These are phyloP conservation scores for Pungitius pungitius DNA, from an alignment of 2,113 vertebrate genomes.

Conservation along the genomic window DNA sequence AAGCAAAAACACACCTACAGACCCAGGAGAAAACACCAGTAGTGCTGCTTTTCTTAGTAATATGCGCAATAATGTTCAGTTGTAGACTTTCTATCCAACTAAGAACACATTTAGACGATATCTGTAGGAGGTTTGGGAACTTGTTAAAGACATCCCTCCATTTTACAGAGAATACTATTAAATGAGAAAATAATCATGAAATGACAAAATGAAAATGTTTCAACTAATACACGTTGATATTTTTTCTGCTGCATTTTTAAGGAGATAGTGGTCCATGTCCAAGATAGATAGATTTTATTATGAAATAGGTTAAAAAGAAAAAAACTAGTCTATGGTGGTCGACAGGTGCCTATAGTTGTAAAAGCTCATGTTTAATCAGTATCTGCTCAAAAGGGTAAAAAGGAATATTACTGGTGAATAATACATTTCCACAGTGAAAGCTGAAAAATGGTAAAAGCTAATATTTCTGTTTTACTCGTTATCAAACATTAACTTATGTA, in stretches of 20 bases:
- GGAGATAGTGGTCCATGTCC: not conserved
- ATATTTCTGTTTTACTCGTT: not conserved
- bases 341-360: no score
- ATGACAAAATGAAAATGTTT: not conserved
- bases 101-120: not conserved
- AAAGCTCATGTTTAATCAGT: no score
- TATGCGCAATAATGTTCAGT: not conserved
- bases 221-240: not conserved
- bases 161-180: not conserved
- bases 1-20: no score
- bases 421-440: not conserved
- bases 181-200: not conserved
- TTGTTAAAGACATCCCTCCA: not conserved
- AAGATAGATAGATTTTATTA: no score
- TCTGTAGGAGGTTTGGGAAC: not conserved
- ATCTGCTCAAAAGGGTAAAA: not conserved
- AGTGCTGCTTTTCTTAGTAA: not conserved
- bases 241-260: not conserved
- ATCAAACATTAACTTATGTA: slow-evolving; percentile 1
- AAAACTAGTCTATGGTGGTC: no score
- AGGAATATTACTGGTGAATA: not conserved
- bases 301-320: no score
- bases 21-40: no score
- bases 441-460: not conserved
- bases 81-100: not conserved